Conservation (phyloP, 2,888 invertebrate genomes). For the Oscheius onirici region DNA sequence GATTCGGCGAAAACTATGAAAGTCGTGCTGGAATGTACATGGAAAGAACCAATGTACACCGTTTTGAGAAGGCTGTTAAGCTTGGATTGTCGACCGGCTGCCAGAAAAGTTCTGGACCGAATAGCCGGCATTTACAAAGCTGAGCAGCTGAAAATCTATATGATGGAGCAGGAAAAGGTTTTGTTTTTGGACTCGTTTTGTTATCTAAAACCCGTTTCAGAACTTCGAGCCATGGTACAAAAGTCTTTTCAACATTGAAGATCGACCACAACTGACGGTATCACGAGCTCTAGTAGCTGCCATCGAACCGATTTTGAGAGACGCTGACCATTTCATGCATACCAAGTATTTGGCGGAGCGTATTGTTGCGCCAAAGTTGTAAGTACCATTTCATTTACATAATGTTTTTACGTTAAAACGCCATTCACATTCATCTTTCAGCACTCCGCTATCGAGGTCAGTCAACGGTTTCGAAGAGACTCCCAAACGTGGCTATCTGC, state of each 20-base stretch:
- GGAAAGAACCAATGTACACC: constrained; percentile 47
- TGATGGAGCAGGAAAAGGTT: background rate
- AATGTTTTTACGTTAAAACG: background rate
- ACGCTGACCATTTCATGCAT: constrained; percentile 39
- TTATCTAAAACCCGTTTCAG: constrained; percentile 1
- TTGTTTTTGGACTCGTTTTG: background rate
- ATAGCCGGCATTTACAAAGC: background rate
- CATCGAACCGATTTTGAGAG: constrained; percentile 37
- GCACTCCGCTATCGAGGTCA: background rate
- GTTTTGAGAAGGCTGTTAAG: constrained; percentile 11
- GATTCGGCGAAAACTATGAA: constrained; percentile 34
- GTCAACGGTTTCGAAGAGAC: constrained; percentile 36
- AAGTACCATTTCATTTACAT: background rate
- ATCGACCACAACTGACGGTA: background rate
- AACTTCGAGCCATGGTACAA: constrained; percentile 31
- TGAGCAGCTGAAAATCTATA: constrained; percentile 6
- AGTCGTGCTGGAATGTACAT: constrained; percentile 43
- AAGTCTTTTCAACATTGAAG: constrained; percentile 11
- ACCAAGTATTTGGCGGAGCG: constrained; percentile 38
- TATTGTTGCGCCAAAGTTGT: background rate
- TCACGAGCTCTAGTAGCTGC: constrained; percentile 26
- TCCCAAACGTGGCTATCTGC: constrained; percentile 42
- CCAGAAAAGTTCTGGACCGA: constrained; percentile 16
- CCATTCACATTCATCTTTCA: background rate
- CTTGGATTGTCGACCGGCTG: constrained; percentile 22